Conservation (phyloP, 2,888 invertebrate genomes). For the Caenorhabditis macrosperma region DNA sequence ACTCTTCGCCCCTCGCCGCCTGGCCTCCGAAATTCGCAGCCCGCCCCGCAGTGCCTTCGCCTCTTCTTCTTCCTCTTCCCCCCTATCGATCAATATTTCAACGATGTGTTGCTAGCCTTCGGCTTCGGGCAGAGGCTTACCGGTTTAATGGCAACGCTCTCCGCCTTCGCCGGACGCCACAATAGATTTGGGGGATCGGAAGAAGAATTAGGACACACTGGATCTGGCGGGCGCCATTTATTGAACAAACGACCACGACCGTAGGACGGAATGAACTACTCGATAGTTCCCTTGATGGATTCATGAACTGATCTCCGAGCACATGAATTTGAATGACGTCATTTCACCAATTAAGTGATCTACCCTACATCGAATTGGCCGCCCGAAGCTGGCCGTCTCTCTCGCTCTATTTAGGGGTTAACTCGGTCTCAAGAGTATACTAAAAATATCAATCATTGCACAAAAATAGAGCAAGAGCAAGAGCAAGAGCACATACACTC, state of each 20-base stretch:
- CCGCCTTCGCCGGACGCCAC: conserved; percentile 13
- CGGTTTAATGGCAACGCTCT: conserved; percentile 50
- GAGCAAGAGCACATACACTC: conserved; percentile 12
- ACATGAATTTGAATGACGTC: background rate
- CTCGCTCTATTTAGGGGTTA: conserved; percentile 3
- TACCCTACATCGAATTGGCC: conserved; percentile 13
- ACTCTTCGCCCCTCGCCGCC: conserved; percentile 48
- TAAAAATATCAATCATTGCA: conserved; percentile 35
- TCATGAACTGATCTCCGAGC: background rate
- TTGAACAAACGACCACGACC: background rate
- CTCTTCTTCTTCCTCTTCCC: conserved; percentile 22
- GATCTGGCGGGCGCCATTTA: conserved; percentile 11
- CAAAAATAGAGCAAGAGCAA: conserved; percentile 12
- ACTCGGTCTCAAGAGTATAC: conserved; percentile 31
- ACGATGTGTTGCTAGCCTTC: conserved; percentile 47
- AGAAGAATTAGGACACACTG: conserved; percentile 25
- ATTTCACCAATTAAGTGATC: conserved; percentile 6
- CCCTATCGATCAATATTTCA: conserved; percentile 54
- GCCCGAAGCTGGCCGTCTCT: background rate
- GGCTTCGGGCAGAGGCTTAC: conserved; percentile 43
- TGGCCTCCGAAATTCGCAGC: conserved; percentile 53
- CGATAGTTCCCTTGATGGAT: background rate
- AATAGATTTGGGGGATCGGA: conserved; percentile 29
- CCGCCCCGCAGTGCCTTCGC: conserved; percentile 23
- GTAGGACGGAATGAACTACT: background rate